Evolutionary conservation across 2,113 vertebrate genomes (phyloP).

Genomic region (rabbit (Oryctolagus cuniculus)): mOryCun1.1 NC_091453.1:100897001-100897500

Average conservation of each 20-base stretch:
- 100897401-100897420: neutral
- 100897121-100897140: conserved; percentile 47
- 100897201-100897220: conserved; percentile 57
- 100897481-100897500: too few relatives aligned
- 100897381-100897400: neutral
- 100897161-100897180: conserved; percentile 33
- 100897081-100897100: conserved; percentile 62
- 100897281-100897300: conserved; percentile 7
- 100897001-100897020: conserved; percentile 62
- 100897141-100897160: conserved; percentile 50
- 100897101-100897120: conserved; percentile 64
- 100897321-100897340: neutral
- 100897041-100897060: conserved; percentile 31
- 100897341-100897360: conserved; percentile 22
- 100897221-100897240: conserved; percentile 21
- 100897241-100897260: conserved; percentile 62
- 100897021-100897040: conserved; percentile 38
- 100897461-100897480: too few relatives aligned
- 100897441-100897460: too few relatives aligned
- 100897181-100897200: conserved; percentile 46
- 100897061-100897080: conserved; percentile 50
- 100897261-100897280: neutral
- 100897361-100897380: neutral
- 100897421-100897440: too few relatives aligned
- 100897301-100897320: neutral